phyloP scores from a whole-genome alignment of 1,140 invertebrate species.

The Drosophila cardini region DNA sequence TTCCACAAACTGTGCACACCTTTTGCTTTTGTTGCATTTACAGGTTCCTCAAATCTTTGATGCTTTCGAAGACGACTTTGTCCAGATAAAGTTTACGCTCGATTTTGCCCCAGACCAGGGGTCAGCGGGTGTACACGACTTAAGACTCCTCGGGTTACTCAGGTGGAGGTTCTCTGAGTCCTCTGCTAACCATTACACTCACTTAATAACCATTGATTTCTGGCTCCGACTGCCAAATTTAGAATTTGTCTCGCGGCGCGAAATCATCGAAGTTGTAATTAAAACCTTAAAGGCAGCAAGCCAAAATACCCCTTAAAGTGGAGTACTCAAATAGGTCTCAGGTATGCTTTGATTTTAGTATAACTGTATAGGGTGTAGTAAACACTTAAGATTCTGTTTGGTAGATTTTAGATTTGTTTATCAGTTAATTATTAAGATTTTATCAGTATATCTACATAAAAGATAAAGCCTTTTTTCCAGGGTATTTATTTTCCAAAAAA shows the following conservation, averaged over 20 bases:
- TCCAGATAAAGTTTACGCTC: conserved; percentile 75
- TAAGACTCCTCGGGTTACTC: neutral
- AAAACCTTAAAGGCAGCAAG: conserved; percentile 68
- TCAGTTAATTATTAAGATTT: no score
- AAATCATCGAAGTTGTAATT: conserved; percentile 74
- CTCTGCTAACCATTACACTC: neutral
- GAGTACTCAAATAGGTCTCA: conserved; percentile 1
- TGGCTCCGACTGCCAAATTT: conserved; percentile 22
- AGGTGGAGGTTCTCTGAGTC: neutral
- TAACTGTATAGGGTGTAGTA: neutral
- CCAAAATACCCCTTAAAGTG: conserved; percentile 21
- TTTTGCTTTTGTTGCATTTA: no score
- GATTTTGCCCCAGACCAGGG: conserved; percentile 51
- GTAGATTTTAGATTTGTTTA: no score
- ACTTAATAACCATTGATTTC: conserved; percentile 72
- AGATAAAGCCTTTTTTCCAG: neutral
- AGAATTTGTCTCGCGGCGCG: conserved; percentile 57
- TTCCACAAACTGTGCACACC: no score
- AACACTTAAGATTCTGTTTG: neutral
- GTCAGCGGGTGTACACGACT: conserved; percentile 5
- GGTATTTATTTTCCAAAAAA: no score
- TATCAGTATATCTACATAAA: neutral
- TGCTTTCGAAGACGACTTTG: conserved; percentile 8
- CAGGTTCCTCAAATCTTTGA: neutral
- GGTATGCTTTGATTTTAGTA: neutral